These are phyloP conservation scores for Microctonus brassicae DNA, from an alignment of 2,888 invertebrate species.

Conservation along the genomic window DNA sequence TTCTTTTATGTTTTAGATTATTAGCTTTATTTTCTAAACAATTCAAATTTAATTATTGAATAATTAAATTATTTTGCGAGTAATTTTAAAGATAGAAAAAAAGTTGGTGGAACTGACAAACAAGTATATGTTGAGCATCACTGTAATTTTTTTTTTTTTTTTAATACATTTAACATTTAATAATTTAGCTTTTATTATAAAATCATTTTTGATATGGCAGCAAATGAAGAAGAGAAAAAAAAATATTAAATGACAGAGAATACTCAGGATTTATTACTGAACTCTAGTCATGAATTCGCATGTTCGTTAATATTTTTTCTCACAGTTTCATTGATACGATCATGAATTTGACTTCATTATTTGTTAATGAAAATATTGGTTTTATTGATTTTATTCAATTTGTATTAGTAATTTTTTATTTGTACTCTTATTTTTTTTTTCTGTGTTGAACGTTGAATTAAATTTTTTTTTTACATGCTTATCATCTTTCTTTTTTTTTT, in stretches of 20 bases:
- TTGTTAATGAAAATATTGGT: neutral
- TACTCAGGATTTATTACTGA: slow-evolving; percentile 10
- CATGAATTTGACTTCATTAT: neutral
- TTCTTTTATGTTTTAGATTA: slow-evolving; percentile 24
- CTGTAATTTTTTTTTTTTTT: neutral
- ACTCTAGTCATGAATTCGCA: slow-evolving; percentile 15
- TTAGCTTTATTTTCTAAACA: no score
- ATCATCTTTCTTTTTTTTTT: no score
- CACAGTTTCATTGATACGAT: neutral
- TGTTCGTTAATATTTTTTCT: neutral
- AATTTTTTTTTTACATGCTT: no score
- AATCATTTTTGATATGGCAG: slow-evolving; percentile 29
- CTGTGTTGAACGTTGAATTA: no score
- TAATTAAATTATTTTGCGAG: no score
- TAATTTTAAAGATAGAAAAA: neutral
- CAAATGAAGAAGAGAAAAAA: slow-evolving; percentile 29
- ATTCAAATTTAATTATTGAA: no score
- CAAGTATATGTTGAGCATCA: slow-evolving; percentile 10
- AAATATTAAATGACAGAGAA: slow-evolving; percentile 20
- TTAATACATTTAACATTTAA: slow-evolving; percentile 39
- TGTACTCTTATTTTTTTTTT: neutral
- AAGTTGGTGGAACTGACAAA: slow-evolving; percentile 27
- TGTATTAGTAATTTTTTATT: neutral
- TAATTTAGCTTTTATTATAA: slow-evolving; percentile 59
- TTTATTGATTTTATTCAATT: neutral